A percentile compares a stretch with the other conserved stretches of the same genome.
Conservation (phyloP, 2,888 invertebrate species). For the Dasysyrphus albostriatus region DNA sequence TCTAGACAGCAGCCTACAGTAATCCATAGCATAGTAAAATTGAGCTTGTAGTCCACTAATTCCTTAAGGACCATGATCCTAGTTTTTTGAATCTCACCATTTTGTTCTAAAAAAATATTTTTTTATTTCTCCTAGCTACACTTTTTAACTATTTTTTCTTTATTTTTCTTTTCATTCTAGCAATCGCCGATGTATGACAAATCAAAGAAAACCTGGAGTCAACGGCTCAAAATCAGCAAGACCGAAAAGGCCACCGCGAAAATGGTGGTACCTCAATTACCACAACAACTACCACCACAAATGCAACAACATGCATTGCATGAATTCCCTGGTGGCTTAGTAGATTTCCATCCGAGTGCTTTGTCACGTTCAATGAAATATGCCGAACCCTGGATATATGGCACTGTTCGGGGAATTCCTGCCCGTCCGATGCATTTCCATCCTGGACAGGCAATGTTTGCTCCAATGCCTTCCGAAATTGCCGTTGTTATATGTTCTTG, state of each 20-base stretch:
- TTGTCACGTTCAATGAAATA: slow-evolving; percentile 93
- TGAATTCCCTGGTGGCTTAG: slow-evolving; percentile 76
- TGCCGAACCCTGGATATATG: slow-evolving; percentile 94
- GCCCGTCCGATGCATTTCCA: slow-evolving; percentile 83
- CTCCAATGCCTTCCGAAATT: slow-evolving; percentile 84
- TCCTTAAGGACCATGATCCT: no score
- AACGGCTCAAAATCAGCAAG: slow-evolving; percentile 87
- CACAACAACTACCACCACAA: slow-evolving; percentile 73
- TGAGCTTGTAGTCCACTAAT: no score
- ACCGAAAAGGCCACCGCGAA: slow-evolving; percentile 85
- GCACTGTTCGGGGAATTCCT: slow-evolving; percentile 87
- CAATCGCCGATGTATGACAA: slow-evolving; percentile 83
- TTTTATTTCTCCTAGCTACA: no score
- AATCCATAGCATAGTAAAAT: no score
- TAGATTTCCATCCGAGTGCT: slow-evolving; percentile 85
- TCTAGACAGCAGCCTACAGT: no score
- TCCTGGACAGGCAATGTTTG: slow-evolving; percentile 82
- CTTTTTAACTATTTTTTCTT: background rate
- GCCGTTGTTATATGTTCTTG: slow-evolving; percentile 92
- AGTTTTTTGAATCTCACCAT: no score
- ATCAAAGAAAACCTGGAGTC: slow-evolving; percentile 89
- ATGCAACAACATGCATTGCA: slow-evolving; percentile 73
- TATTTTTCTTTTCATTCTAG: slow-evolving; percentile 58
- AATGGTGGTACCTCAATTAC: slow-evolving; percentile 79
- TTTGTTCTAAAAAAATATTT: no score